phyloP scores from a whole-genome alignment of 2,113 vertebrate species.

The Mustela nigripes region DNA sequence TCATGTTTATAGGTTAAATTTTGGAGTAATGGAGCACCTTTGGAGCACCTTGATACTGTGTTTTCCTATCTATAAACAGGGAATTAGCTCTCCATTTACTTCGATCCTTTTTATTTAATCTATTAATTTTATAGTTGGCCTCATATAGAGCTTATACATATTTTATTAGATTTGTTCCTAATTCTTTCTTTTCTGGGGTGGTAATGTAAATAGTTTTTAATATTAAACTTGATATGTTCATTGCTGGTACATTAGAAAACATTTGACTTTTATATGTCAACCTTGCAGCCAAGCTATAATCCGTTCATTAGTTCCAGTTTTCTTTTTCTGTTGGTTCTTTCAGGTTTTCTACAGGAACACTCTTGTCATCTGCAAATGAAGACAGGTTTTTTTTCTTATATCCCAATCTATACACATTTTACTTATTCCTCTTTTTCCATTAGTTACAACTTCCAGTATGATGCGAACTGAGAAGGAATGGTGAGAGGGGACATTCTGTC shows the following conservation, averaged over 20 bases:
- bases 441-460: neutral
- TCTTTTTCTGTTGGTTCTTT: neutral
- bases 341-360: neutral
- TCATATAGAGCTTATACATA: neutral
- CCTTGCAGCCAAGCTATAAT: neutral
- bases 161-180: neutral
- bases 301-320: neutral
- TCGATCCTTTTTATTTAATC: slow-evolving; percentile 16
- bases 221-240: neutral
- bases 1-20: neutral
- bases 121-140: neutral
- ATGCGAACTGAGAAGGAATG: neutral
- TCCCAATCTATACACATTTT: neutral
- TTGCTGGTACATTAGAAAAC: neutral
- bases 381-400: neutral
- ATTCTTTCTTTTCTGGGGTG: neutral
- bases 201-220: neutral
- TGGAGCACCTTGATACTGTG: neutral
- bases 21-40: neutral
- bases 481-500: neutral
- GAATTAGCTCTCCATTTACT: neutral
- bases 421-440: neutral
- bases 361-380: neutral
- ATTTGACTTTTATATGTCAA: neutral
- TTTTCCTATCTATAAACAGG: neutral